These are phyloP conservation scores for Heliocidaris tuberculata DNA, from an alignment of 35 echinoderm and acorn worm genomes.

Conservation along the genomic window DNA sequence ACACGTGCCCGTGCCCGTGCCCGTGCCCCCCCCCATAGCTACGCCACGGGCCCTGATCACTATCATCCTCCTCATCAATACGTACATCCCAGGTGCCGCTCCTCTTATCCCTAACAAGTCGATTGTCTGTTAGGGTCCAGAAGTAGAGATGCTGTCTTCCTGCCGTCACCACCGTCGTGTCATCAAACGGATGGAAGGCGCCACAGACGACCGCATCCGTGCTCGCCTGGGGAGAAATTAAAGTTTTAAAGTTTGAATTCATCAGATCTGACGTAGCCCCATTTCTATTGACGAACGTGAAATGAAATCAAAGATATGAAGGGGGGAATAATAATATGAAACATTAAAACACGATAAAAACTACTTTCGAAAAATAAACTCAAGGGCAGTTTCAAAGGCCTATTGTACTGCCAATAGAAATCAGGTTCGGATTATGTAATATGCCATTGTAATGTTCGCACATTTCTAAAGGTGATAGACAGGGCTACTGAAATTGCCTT, in stretches of 20 bases:
- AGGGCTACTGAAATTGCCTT: no score
- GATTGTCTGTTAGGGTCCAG: slow-evolving; percentile 74
- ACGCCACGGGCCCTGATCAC: neutral
- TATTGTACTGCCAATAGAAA: no score
- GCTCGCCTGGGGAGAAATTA: neutral
- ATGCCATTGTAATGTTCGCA: no score
- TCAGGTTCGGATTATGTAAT: no score
- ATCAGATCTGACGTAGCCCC: no score
- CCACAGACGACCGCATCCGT: slow-evolving; percentile 74
- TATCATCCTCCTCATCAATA: neutral
- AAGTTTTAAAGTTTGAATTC: neutral
- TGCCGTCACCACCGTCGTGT: slow-evolving; percentile 65
- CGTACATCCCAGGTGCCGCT: slow-evolving; percentile 92
- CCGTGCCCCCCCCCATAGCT: neutral
- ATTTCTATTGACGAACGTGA: no score
- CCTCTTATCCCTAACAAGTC: slow-evolving; percentile 77
- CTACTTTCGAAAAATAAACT: no score
- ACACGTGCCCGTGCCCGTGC: neutral
- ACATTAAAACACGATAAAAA: no score
- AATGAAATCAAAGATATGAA: no score
- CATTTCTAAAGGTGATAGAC: no score
- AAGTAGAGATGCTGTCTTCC: slow-evolving; percentile 88
- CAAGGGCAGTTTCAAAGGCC: no score
- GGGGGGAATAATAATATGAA: no score
- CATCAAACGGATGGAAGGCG: slow-evolving; percentile 82